Conservation (phyloP, 2,113 vertebrate species). For the Calyptomena viridis region DNA sequence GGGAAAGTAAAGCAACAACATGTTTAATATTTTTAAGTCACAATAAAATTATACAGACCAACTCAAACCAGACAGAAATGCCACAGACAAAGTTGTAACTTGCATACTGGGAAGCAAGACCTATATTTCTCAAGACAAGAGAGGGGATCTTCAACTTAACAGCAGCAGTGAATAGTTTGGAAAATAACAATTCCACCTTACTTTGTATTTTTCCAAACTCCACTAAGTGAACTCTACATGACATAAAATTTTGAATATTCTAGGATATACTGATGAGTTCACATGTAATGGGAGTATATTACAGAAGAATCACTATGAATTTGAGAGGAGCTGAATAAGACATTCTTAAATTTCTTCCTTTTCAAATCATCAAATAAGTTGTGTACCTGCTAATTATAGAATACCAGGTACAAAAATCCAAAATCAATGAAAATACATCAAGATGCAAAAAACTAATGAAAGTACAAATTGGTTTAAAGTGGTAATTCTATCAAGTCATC, state of each 20-base stretch:
- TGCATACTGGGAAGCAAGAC: not conserved
- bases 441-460: not conserved
- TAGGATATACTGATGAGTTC: not conserved
- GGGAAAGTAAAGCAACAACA: slow-evolving; percentile 26
- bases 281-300: not conserved
- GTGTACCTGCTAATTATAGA: not conserved
- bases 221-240: not conserved
- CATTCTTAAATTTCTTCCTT: not conserved
- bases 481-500: not conserved
- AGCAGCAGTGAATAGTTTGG: not conserved
- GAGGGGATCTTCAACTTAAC: not conserved
- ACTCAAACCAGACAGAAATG: not conserved
- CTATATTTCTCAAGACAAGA: not conserved
- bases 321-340: not conserved
- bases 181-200: not conserved
- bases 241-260: not conserved
- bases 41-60: not conserved
- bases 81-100: not conserved
- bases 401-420: not conserved
- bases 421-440: not conserved
- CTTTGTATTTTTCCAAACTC: not conserved
- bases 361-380: not conserved
- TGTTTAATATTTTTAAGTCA: not conserved
- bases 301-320: not conserved
- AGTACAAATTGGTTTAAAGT: not conserved